Evolutionary conservation across 2,113 vertebrate genomes (phyloP), one percentile per base, ranked within the genome.

Genomic region (Sphaerodactylus townsendi): DNA sequence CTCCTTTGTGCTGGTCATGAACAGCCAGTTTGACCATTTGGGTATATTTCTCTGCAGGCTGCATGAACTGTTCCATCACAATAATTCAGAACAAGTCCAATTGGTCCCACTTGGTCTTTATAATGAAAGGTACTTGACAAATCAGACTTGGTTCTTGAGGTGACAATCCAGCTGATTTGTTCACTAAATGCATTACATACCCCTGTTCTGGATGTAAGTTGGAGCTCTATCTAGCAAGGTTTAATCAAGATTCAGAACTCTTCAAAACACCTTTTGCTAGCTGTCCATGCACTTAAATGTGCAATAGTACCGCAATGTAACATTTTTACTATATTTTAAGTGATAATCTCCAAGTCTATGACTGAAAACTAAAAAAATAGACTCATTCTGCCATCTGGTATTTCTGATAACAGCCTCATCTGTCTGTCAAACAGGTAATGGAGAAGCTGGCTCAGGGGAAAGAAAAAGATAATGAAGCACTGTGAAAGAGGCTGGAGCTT

Each of bases 381-480:
- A 86, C 94, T 92, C 69, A n/a, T 3, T 59, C 83, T 93, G 91
- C 95, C 95, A 96, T 95, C 95, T 96, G 96, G 84, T 95, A n/a
- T 86, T 94, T 93, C 91, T 95, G 95, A 96, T 97, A 96, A 97
- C 94, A 93, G 94, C 91, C 92, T 95, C 95, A 87, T 96, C 92
- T 92, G 88, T 93, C 95, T 95, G 88, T 92, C 85, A 87, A 94
- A 90, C 91, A 96, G 89, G 92, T 93, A 92, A 90, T 50, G 41
- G 69, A 88, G 89, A 91, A 74, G 77, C 84, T 91, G 84, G 48
- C 84, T 92, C 50, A 48, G 53, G 86, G 88, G 83, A 84, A 82
- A 69, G 59, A 85, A 82, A 81, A 66, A 87, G 88, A 95, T 90
- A 96, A 96, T 91, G 88, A 87, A 87, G 91, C 85, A 82, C 74